Evolutionary conservation across 92 coral and sea anemone species (phyloP).

Genomic region (Umimayanthus chanpuru): DNA sequence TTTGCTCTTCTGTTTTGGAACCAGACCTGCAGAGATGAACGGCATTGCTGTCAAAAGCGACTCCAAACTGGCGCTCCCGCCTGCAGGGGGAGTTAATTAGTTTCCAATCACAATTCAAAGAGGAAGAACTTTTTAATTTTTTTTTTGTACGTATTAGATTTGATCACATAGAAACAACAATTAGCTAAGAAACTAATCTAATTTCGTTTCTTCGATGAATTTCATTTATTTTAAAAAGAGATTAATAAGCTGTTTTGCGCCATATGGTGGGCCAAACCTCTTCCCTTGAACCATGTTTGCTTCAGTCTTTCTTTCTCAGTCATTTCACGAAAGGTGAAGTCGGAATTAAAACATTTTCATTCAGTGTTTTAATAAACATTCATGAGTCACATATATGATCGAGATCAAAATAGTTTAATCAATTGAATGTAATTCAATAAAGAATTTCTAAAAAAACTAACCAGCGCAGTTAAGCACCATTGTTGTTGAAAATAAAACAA

Average conservation of each 20-base stretch:
- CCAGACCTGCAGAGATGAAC: conserved; percentile 83
- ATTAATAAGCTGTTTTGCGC: background rate
- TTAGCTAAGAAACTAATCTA: conserved; percentile 28
- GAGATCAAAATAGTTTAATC: background rate
- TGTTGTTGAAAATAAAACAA: conserved; percentile 1
- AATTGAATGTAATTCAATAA: conserved; percentile 4
- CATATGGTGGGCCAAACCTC: conserved; percentile 11
- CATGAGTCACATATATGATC: background rate
- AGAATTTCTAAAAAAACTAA: background rate
- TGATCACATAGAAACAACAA: conserved; percentile 32
- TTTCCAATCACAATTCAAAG: conserved; percentile 17
- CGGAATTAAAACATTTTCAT: background rate
- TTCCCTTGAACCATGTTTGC: background rate
- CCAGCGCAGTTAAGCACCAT: background rate
- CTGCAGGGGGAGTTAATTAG: conserved; percentile 23
- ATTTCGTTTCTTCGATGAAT: conserved; percentile 18
- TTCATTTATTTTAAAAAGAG: background rate
- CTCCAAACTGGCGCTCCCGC: conserved; percentile 45
- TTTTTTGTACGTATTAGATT: conserved; percentile 26
- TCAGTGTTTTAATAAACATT: background rate
- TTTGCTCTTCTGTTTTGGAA: conserved; percentile 99
- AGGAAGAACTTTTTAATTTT: background rate
- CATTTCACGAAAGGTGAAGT: background rate
- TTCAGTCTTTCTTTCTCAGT: background rate
- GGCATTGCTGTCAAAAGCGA: conserved; percentile 20